Base-by-base conservation (phyloP, 2,113 vertebrate genomes). In the Pelvicachromis taeniatus region DNA sequence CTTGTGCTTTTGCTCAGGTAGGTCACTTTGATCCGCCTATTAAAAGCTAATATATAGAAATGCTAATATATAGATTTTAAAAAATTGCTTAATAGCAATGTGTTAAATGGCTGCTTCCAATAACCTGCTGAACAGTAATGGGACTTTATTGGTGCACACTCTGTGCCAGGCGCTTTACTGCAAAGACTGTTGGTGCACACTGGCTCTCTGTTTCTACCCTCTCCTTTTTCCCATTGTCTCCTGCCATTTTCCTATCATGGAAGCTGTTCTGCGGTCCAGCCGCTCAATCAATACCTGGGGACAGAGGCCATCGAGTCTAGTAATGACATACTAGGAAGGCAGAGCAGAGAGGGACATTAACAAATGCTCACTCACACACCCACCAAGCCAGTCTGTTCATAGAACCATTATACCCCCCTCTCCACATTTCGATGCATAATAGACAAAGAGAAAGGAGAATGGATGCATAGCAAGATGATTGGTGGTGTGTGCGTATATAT, bases 281-380 rank as follows among this genome's bases (percentile, higher is more conserved):
- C 50, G 16, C 77, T 84, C 79, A 91, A 95, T 95, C 95, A 86
- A 93, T 95, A 94, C 89, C 31, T 80, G 40, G 56, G 89, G 77
- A 90, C 85, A 78, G 81, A 87, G 88, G 90, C 89, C 86, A 92
- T 89, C 78, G 61, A 80, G 83, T 88, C 73, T 78, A 53, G 87
- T 94, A 89, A 92, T 93, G 93, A 91, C 88, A 88, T 81, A 78
- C 77, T 84, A 80, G 82, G 81, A 80, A 87, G 84, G 80, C 50
- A 77, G 79, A 65, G 63, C 61, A 68, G 77, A 82, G 82, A 77
- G 58, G 68, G 88, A 91, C 84, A 81, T 93, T 88, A 93, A 91
- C 87, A 88, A 85, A 94, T 91, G 81, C 84, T 86, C 84, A 9
- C 84, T 82, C 81, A 14, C 88, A 88, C 90, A 89, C 92, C 65